Base-by-base conservation (phyloP, 2,113 vertebrate species). In the Sclerurus mexicanus region DNA sequence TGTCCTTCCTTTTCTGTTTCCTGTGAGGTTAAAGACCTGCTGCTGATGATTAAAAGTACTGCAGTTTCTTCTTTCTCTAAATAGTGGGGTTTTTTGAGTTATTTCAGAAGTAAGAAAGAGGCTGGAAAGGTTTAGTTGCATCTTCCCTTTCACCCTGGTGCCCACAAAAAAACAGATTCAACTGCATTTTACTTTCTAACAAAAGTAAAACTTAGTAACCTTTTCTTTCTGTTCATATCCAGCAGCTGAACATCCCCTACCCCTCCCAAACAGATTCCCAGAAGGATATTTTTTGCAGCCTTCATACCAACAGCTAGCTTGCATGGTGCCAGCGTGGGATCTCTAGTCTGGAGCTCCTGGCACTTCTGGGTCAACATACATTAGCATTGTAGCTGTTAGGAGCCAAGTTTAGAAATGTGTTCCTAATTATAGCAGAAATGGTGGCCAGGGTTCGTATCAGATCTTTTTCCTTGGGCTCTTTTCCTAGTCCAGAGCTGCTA, bases 31-130 rank as follows among this genome's bases (percentile, higher is more conserved):
- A 93, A 97, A 94, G 95, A 95, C 83, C 95, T 90, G 79, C 63
- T 93, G 90, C 87, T 78, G 90, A 96, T 97, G 95, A 95, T 96
- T 97, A 96, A 93, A 96, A 96, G 95, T 78, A 55, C 37, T 86
- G 63, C 52, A 52, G 85, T 94, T 91, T 83, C 55, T 96, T 96
- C 44, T 92, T 37, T 85, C 58, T 95, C 47, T 86, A 86, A 85
- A 72, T 72, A 84, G 55, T 55, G 33, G 7, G 30, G 30, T 88
- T 87, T 92, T 69, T 64, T 58, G 4, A 71, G 72, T 94, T 96
- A 78, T 56, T 96, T 95, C 73, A 92, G 87, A 91, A 90, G 67
- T 30, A 73, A 91, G 63, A 74, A 76, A 90, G 63, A 74, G 35
- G 39, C 55, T 90, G 49, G 68, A 94, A 95, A 92, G 56, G 52